phyloP scores from a whole-genome alignment of 1,140 invertebrate species.

The Monochamus saltuarius region DNA sequence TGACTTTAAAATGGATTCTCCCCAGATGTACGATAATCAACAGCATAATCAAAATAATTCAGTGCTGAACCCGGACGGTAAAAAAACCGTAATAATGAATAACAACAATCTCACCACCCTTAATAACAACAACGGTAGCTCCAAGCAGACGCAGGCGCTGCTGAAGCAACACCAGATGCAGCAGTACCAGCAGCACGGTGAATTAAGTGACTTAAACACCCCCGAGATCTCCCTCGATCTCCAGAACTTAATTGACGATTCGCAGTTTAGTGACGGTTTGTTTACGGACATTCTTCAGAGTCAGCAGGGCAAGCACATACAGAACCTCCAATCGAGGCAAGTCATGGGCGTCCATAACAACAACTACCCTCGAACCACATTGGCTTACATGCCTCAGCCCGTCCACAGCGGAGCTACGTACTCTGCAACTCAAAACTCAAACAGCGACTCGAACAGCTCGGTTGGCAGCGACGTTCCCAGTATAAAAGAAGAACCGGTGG shows the following conservation, averaged over 20 bases:
- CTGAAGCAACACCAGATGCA: conserved; percentile 57
- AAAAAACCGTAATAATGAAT: conserved; percentile 51
- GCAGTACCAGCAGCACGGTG: conserved; percentile 70
- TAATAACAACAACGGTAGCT: conserved; percentile 51
- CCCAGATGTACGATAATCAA: conserved; percentile 68
- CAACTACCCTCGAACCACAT: conserved; percentile 63
- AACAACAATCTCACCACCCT: conserved; percentile 48
- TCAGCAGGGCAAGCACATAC: conserved; percentile 57
- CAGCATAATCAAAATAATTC: conserved; percentile 51
- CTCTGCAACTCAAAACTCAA: conserved; percentile 51
- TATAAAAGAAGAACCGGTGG: conserved; percentile 81
- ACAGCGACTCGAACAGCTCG: conserved; percentile 56
- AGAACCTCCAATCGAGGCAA: conserved; percentile 53
- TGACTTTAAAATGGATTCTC: conserved; percentile 62
- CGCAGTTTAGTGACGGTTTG: conserved; percentile 79
- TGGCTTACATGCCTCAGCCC: conserved; percentile 87
- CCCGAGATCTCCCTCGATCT: conserved; percentile 87
- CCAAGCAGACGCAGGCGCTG: conserved; percentile 48
- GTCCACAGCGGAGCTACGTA: conserved; percentile 80
- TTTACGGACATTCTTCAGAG: conserved; percentile 76
- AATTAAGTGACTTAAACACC: conserved; percentile 82
- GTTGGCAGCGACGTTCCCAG: conserved; percentile 64
- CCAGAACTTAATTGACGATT: conserved; percentile 84
- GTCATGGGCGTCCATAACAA: conserved; percentile 51
- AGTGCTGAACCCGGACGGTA: conserved; percentile 45